Evolutionary conservation across 2,113 vertebrate species (phyloP), one percentile per base, ranked within the genome.

Genomic region (Halcyon senegalensis): DNA sequence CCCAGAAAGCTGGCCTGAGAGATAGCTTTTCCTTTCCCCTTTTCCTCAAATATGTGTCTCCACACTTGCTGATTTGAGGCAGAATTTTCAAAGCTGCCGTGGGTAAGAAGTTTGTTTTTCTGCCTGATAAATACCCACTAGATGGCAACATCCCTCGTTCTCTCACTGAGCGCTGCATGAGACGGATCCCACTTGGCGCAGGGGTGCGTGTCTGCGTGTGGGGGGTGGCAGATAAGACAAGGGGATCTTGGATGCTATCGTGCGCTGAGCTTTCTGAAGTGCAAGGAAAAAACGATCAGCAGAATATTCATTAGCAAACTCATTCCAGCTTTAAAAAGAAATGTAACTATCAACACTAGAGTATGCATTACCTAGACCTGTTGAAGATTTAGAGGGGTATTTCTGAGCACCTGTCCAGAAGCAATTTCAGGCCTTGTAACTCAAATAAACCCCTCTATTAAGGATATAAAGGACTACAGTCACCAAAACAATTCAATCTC

Each of bases 131-230:
- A 90, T 28, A 43, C 44, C 92, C 92, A 73, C 96, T 96, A 96
- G 95, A 95, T 96, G 94, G 90, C 95, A 92, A 89, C 44, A 93
- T 91, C 31, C 19, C 69, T 95, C 80, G 1, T 74, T 64, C 46
- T 9, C 51, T 94, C 24, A 16, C 7, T 1, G 2, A 25, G 25
- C 2, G 0, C 41, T 4, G 35, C 46, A 39, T 15, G 53, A 79
- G 13, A 35, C 0, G 0, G 19, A 53, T 78, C 56, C 16, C 33
- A 56, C 43, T 31, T 13, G 20, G 25, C 0, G 0, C 17, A 16
- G 23, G 31, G 15, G 6, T 1, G 21, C 12, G 18, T 33, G 25
- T 44, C 8, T 7, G 25, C 19, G 11, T 39, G 13, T 6, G 30
- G 3, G 35, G 48, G 51, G 16, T 11, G 16, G 60, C 69, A 84